Conservation (phyloP, 2,888 invertebrate genomes). For the Diarsia rubi region DNA sequence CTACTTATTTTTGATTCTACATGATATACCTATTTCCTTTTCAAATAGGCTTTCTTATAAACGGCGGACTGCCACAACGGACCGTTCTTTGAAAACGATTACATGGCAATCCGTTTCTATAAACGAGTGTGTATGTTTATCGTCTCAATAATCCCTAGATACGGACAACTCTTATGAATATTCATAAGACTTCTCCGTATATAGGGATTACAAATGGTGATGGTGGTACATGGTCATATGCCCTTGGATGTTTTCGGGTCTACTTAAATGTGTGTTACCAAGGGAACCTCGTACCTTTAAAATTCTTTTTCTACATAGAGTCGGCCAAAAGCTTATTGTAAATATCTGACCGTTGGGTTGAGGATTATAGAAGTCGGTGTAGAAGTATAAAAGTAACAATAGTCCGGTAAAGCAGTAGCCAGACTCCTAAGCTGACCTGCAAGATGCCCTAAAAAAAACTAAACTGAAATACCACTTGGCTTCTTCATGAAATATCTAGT, state of each 20-base stretch:
- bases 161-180: slow-evolving; percentile 7
- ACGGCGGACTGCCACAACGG: slow-evolving; percentile 25
- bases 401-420: too few relatives aligned
- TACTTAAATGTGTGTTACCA: neutral
- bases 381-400: neutral
- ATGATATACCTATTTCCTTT: slow-evolving; percentile 15
- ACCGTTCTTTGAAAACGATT: slow-evolving; percentile 20
- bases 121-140: slow-evolving; percentile 31
- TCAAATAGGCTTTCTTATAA: neutral
- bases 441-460: too few relatives aligned
- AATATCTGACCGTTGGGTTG: neutral
- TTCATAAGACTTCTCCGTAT: too few relatives aligned
- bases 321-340: neutral
- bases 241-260: slow-evolving; percentile 36
- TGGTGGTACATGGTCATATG: neutral
- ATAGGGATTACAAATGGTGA: too few relatives aligned
- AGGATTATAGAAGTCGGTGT: neutral
- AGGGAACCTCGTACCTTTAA: neutral
- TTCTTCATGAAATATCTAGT: neutral
- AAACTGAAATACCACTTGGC: neutral
- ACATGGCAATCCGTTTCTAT: slow-evolving; percentile 4
- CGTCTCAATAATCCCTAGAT: slow-evolving; percentile 45
- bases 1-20: neutral
- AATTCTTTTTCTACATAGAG: neutral
- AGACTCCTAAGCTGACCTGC: too few relatives aligned